Conservation (phyloP, 30 jellyfish, hydroid and myxozoan genomes). For the Turritopsis dohrnii region DNA sequence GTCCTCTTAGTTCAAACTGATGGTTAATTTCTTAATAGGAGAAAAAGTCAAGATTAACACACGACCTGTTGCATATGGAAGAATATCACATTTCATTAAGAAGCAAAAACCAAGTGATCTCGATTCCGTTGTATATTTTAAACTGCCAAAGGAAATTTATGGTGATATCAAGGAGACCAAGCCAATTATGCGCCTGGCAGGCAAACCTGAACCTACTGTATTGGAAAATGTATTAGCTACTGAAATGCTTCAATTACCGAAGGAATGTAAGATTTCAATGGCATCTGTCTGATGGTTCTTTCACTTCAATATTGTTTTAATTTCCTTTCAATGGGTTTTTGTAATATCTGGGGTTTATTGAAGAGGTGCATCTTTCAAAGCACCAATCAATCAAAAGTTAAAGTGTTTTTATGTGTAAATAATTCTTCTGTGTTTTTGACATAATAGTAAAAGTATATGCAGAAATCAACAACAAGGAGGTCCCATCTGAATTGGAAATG, state of each 20-base stretch:
- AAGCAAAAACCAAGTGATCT: conserved; percentile 15
- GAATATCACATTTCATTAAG: not conserved
- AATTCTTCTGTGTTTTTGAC: no score
- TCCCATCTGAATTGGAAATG: not conserved
- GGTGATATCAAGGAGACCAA: conserved; percentile 10
- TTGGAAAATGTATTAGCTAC: not conserved
- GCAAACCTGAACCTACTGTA: conserved; percentile 1
- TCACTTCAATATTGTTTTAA: no score
- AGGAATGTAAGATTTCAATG: conserved; percentile 19
- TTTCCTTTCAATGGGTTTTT: no score
- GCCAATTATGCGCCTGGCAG: conserved; percentile 22
- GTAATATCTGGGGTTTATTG: no score
- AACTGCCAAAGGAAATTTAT: conserved; percentile 24
- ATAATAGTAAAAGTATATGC: conserved; percentile 15
- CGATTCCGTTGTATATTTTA: not conserved
- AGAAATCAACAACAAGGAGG: not conserved
- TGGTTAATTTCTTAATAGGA: not conserved
- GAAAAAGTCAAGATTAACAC: conserved; percentile 14
- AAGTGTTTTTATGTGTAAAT: no score
- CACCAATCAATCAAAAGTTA: no score
- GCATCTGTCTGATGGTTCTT: no score
- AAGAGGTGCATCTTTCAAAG: no score
- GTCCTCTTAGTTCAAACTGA: no score
- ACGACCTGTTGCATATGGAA: conserved; percentile 15
- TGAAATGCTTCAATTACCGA: conserved; percentile 8